Evolutionary conservation across 2,113 vertebrate genomes (phyloP), one percentile per base, ranked within the genome.

Genomic region (Ochotona princeps): DNA sequence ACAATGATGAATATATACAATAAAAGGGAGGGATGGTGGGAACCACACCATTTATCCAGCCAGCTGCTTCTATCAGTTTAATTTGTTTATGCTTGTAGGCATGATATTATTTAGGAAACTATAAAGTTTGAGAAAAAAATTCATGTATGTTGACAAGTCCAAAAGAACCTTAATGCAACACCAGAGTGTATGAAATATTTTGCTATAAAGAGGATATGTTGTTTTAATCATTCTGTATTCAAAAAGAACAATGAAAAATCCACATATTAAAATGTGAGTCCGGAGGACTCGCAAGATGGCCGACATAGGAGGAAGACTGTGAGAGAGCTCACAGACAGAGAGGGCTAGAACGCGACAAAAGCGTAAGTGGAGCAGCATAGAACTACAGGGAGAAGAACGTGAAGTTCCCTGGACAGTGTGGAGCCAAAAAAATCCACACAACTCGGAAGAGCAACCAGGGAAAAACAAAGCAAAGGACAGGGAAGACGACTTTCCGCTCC

Each of bases 11-110:
- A 47, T 30, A 83, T 32, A 14, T 2, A 0, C 2, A 35, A 7
- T 23, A 61, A 66, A 80, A 63, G 7, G 65, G 63, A 90, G 80
- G 67, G 32, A n/a, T 84, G 72, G n/a, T 30, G 10, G n/a, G 4
- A 21, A 57, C 35, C 44, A 60, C 30, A 20, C 10, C 69, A 67
- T 89, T 72, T 7, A 7, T 54, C 35, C 21, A 70, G 21, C 86
- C 32, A 5, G 69, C 30, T 69, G 14, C 72, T 91, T 78, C 25
- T 20, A 7, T 79, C 25, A 25, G 20, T 54, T 90, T 67, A 74
- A 79, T 74, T 89, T 96, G 70, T 79, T 95, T 86, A 91, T 10
- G 44, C 65, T 96, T 85, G 30, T 15, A 76, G 79, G 57, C 28
- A 92, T 82, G 14, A 60, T 67, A 54, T 72, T n/a, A 76, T 90